These are phyloP conservation scores for Phyllotis vaccarum DNA, from an alignment of 2,797 vertebrate genomes.

Conservation along the genomic window DNA sequence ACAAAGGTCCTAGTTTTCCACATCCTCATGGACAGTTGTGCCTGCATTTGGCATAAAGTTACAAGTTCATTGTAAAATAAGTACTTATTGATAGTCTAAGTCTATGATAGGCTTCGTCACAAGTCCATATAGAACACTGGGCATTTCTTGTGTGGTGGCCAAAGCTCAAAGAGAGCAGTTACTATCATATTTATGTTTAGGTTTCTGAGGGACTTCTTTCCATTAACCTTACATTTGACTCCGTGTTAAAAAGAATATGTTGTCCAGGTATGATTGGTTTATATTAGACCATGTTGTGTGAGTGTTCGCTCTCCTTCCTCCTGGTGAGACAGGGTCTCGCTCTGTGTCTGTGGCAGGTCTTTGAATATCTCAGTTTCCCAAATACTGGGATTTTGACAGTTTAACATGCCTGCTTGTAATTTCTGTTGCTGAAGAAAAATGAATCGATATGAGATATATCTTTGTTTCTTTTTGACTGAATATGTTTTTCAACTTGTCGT, in stretches of 20 bases:
- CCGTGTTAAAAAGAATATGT: constrained; percentile 61
- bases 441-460: background rate
- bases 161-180: constrained; percentile 71
- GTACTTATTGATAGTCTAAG: constrained; percentile 37
- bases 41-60: constrained; percentile 49
- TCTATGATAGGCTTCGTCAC: constrained; percentile 59
- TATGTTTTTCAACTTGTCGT: background rate
- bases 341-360: background rate
- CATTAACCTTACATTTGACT: constrained; percentile 62
- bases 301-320: background rate
- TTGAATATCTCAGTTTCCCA: background rate
- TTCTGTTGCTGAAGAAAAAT: background rate
- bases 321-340: background rate
- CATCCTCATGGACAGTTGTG: background rate
- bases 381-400: background rate
- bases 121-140: constrained; percentile 48
- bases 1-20: background rate
- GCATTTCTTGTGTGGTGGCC: constrained; percentile 60
- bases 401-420: background rate
- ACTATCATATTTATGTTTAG: constrained; percentile 70
- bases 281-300: constrained; percentile 22
- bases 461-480: background rate
- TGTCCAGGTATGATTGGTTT: background rate
- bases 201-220: constrained; percentile 70
- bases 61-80: constrained; percentile 61